phyloP scores from a whole-genome alignment of 2,113 vertebrate species.

The Paramormyrops kingsleyae region DNA sequence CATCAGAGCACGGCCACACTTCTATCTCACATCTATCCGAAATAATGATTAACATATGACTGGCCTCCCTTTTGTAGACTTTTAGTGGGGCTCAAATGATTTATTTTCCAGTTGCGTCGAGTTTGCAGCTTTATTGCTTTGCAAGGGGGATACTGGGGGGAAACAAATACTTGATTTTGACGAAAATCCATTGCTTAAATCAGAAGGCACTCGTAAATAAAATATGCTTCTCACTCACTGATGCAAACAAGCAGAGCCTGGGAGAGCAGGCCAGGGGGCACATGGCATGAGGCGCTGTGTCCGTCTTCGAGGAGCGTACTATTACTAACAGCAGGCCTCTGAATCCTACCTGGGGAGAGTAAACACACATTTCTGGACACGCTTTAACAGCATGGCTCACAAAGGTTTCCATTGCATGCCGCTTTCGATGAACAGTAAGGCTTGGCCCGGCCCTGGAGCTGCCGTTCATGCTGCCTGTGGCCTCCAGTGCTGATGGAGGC shows the following conservation, averaged over 20 bases:
- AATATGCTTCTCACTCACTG: not conserved
- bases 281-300: not conserved
- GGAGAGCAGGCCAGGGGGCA: not conserved
- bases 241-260: constrained; percentile 8
- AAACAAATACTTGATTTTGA: constrained; percentile 17
- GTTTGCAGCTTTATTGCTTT: not conserved
- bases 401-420: not conserved
- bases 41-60: not conserved
- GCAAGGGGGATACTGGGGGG: constrained; percentile 3
- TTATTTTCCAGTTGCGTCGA: constrained; percentile 8
- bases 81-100: not conserved
- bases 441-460: not conserved
- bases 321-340: constrained; percentile 51
- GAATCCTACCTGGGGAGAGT: constrained; percentile 18
- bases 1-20: not conserved
- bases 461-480: not conserved
- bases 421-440: not conserved
- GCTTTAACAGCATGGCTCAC: not conserved
- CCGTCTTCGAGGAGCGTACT: constrained; percentile 67
- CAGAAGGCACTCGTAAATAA: constrained; percentile 13
- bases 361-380: constrained; percentile 18
- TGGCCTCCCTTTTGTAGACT: not conserved
- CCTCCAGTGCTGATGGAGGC: not conserved
- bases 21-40: not conserved
- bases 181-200: not conserved